Conservation (phyloP, 2,888 invertebrate genomes). For the Metalampra italica region DNA sequence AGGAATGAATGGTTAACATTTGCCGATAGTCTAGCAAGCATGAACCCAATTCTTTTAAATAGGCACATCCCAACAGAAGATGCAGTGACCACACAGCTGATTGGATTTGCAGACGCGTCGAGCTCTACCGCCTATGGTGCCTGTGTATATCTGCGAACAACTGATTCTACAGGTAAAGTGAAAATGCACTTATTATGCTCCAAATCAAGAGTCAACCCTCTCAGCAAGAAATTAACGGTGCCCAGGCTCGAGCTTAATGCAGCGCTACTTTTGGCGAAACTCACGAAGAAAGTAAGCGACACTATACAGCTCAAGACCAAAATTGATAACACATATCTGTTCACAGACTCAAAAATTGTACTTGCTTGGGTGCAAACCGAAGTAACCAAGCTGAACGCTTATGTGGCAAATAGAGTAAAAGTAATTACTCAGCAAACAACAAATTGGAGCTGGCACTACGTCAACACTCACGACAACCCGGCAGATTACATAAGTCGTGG, state of each 20-base stretch:
- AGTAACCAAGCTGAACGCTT: slow-evolving; percentile 4
- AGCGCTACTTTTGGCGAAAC: slow-evolving; percentile 4
- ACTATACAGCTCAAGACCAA: neutral
- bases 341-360: slow-evolving; percentile 10
- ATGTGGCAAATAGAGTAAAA: too few relatives aligned
- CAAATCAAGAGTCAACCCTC: slow-evolving; percentile 9
- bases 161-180: neutral
- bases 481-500: too few relatives aligned
- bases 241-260: slow-evolving; percentile 12
- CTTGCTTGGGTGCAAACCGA: slow-evolving; percentile 11
- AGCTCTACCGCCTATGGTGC: slow-evolving; percentile 8
- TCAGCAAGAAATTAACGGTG: neutral
- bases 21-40: neutral
- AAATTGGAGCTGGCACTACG: too few relatives aligned
- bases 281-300: slow-evolving; percentile 1
- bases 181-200: slow-evolving; percentile 7
- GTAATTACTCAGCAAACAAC: too few relatives aligned
- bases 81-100: neutral
- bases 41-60: neutral
- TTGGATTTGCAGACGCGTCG: neutral
- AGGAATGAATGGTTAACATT: neutral
- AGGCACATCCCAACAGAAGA: neutral
- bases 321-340: slow-evolving; percentile 2
- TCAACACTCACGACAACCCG: too few relatives aligned
- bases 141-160: slow-evolving; percentile 8